Evolutionary conservation across 2,113 vertebrate genomes (phyloP).

Genomic region (Meleagris gallopavo): DNA sequence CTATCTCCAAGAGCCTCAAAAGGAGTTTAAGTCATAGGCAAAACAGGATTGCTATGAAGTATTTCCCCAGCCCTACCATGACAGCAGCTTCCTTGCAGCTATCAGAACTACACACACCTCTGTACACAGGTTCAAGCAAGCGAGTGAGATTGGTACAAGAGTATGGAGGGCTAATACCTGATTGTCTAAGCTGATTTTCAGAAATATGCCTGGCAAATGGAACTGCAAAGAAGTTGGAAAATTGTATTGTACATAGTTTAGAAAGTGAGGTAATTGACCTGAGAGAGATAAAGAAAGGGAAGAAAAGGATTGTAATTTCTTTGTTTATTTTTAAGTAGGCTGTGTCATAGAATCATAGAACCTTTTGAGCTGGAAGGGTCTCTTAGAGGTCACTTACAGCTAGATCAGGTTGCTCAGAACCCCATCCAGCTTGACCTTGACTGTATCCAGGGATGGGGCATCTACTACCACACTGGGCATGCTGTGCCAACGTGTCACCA

Average conservation of each 20-base stretch:
- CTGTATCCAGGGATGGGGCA: too few relatives aligned
- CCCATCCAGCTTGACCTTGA: too few relatives aligned
- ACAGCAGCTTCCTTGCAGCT: not conserved
- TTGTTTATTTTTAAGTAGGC: not conserved
- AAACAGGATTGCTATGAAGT: too few relatives aligned
- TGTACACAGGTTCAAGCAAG: not conserved
- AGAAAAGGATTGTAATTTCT: not conserved
- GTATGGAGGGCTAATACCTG: not conserved
- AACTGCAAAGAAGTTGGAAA: not conserved
- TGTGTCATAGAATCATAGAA: not conserved
- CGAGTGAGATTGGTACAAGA: not conserved
- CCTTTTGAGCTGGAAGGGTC: too few relatives aligned
- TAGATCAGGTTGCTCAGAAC: too few relatives aligned
- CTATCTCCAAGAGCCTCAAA: not conserved
- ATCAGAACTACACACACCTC: not conserved
- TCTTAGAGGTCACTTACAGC: too few relatives aligned
- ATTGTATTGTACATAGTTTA: not conserved
- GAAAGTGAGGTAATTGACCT: not conserved
- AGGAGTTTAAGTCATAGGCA: not conserved
- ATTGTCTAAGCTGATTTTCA: not conserved
- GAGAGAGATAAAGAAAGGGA: not conserved
- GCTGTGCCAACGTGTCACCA: too few relatives aligned
- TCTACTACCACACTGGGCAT: too few relatives aligned
- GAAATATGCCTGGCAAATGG: not conserved
- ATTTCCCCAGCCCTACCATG: fast-evolving